Evolutionary conservation across 2,888 invertebrate genomes (phyloP), one percentile per base, ranked within the genome.

Genomic region (Neoascia interrupta): DNA sequence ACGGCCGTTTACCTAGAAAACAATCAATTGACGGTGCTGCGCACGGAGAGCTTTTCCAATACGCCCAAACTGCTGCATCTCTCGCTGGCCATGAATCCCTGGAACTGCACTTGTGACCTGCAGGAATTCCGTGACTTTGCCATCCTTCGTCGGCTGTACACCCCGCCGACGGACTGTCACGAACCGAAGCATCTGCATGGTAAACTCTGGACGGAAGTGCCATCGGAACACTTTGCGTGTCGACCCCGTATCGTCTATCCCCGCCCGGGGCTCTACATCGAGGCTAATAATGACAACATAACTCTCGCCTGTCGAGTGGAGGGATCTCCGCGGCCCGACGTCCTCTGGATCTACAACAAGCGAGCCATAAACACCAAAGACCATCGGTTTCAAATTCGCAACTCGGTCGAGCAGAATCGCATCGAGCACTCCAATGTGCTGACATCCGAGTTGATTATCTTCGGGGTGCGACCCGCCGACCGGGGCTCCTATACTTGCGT

Each of bases 91-190:
- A 92, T 93, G 75, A 97, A 97, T 86, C 94, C 94, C 0, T 97
- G 97, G 97, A 91, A 93, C 73, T 97, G 97, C 85, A 95, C 97
- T 85, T 97, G 97, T 84, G 92, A 93, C 80, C 89, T 97, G 58
- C 93, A 94, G 84, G 91, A 92, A 13, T 94, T 97, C 82, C 92
- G 95, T 43, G 93, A 95, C 84, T 95, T 94, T 92, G 92, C 93
- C 10, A 91, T 94, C 6, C 91, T 92, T 69, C 91, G 91, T 75
- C 94, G 94, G 56, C 89, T 96, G 13, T 94, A 95, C 83, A 93
- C 94, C 0, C 91, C 92, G 15, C 93, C 94, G 1, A 95, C 95
- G 28, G 91, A 92, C 26, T 95, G 96, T 85, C 89, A 90, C 3
- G 92, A 93, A 82, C 97, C 97, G 0, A 85, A 90, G 0, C 91